Conservation (phyloP, 1,140 invertebrate species). For the Patella vulgata region DNA sequence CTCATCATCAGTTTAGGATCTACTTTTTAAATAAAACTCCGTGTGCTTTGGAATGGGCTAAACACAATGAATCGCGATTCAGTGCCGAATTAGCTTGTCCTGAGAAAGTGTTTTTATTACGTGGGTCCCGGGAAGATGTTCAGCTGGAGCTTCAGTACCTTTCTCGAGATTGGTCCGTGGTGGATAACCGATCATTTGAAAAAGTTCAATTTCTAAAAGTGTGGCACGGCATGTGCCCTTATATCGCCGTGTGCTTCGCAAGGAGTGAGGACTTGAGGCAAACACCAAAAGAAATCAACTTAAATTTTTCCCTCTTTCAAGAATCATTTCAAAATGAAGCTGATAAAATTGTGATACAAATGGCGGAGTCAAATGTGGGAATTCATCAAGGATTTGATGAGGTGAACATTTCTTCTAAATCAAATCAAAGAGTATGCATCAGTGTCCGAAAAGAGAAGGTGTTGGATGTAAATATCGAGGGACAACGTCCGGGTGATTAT, state of each 20-base stretch:
- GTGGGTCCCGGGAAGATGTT: slow-evolving; percentile 38
- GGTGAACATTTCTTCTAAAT: too few species aligned
- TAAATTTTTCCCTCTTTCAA: too few species aligned
- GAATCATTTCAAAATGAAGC: too few species aligned
- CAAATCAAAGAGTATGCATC: too few species aligned
- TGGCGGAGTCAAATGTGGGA: too few species aligned
- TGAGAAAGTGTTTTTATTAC: slow-evolving; percentile 46
- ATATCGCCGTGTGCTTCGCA: slow-evolving; percentile 39
- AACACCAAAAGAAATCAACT: too few species aligned
- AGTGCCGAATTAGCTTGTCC: slow-evolving; percentile 45
- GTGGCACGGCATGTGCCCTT: slow-evolving; percentile 52
- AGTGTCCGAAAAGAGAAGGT: too few species aligned
- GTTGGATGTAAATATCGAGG: too few species aligned
- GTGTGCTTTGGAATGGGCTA: slow-evolving; percentile 56
- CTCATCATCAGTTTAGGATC: slow-evolving; percentile 42
- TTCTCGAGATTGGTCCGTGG: slow-evolving; percentile 39
- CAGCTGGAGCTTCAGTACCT: slow-evolving; percentile 32
- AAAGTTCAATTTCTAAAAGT: slow-evolving; percentile 39
- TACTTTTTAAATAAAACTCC: slow-evolving; percentile 57
- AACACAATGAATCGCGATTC: slow-evolving; percentile 50
- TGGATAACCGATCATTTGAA: slow-evolving; percentile 28
- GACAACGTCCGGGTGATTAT: too few species aligned
- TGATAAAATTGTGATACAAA: too few species aligned
- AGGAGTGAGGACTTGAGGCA: slow-evolving; percentile 5
- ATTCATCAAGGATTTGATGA: too few species aligned